Percentiles rank a stretch among this genome's conserved stretches.
Evolutionary conservation across 2,113 vertebrate species (phyloP).

Genomic region (Archilochus colubris): DNA sequence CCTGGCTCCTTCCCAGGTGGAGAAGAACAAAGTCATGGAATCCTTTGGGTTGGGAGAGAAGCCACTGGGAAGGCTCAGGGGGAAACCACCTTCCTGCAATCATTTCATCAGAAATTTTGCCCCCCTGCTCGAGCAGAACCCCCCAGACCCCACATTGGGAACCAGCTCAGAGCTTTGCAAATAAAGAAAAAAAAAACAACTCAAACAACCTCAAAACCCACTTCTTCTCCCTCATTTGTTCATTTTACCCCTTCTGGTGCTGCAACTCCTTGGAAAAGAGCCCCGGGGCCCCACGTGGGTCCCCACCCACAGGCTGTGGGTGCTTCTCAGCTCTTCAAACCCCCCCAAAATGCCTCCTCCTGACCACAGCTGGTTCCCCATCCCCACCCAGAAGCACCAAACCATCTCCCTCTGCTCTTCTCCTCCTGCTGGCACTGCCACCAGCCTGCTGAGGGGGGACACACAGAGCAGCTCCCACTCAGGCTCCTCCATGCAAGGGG

Average conservation of each 20-base stretch:
- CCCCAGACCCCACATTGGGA: accelerated
- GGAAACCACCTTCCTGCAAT: not conserved
- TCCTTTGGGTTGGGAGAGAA: not conserved
- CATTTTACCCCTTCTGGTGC: not conserved
- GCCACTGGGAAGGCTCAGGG: not conserved
- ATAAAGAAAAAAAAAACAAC: not conserved
- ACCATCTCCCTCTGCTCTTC: too few species aligned
- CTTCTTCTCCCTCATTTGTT: not conserved
- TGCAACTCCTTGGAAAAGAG: not conserved
- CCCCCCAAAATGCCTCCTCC: not conserved
- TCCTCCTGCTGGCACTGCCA: too few species aligned
- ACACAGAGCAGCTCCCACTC: not conserved
- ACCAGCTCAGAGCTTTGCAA: not conserved
- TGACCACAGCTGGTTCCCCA: accelerated
- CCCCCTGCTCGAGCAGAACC: not conserved
- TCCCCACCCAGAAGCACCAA: too few species aligned
- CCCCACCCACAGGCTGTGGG: accelerated
- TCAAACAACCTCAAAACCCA: not conserved
- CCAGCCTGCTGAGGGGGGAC: not conserved
- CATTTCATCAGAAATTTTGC: not conserved
- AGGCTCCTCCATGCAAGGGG: not conserved
- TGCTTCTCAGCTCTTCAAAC: accelerated
- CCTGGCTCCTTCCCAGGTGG: not conserved
- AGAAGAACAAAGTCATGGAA: too few species aligned
- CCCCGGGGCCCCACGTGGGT: accelerated